These are phyloP conservation scores for Pipistrellus kuhlii DNA, from an alignment of 2,797 vertebrate species.

Conservation along the genomic window DNA sequence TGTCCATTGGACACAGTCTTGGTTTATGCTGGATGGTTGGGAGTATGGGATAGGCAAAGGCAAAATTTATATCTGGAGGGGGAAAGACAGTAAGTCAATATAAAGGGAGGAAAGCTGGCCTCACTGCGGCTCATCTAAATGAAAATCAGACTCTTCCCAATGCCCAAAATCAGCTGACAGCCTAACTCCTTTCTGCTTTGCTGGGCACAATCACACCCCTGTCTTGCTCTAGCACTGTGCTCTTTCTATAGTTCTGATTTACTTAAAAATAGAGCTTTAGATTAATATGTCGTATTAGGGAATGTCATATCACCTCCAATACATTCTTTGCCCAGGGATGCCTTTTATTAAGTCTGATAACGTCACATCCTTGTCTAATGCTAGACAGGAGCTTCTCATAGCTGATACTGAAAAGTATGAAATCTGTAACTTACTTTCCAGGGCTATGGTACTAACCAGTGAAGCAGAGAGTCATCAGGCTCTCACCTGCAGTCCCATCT, in stretches of 20 bases:
- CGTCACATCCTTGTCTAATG: background rate
- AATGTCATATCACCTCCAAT: background rate
- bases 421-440: background rate
- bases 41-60: too few species aligned
- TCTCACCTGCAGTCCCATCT: background rate
- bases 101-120: background rate
- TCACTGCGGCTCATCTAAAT: background rate
- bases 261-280: background rate
- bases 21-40: background rate
- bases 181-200: background rate
- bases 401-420: background rate
- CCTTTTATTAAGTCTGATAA: background rate
- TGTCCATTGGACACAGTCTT: background rate
- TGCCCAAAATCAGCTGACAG: too few species aligned
- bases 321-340: background rate
- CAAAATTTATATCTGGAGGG: background rate
- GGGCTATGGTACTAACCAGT: background rate
- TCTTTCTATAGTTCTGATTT: background rate
- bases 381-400: background rate
- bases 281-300: background rate
- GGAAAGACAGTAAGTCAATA: background rate
- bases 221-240: background rate
- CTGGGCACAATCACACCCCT: background rate
- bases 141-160: background rate
- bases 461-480: background rate